A percentile compares a stretch with the other conserved stretches of the same genome.
These are phyloP conservation scores for Marasmarcha lunaedactyla DNA, from an alignment of 2,888 invertebrate species.

Conservation along the genomic window DNA sequence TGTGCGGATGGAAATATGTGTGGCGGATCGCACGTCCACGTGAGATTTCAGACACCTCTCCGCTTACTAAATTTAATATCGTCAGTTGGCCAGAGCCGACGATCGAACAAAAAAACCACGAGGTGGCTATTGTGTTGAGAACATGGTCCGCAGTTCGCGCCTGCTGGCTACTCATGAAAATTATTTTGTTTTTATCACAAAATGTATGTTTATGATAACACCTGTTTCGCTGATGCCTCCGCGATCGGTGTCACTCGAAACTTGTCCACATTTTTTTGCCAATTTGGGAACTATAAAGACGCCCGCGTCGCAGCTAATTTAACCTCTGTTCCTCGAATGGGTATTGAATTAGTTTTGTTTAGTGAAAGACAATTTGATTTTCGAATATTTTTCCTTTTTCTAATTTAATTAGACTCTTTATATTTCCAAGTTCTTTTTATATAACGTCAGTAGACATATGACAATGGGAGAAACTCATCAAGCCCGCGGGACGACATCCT, in stretches of 20 bases:
- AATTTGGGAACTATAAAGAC: conserved; percentile 67
- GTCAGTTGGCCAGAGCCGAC: conserved; percentile 56
- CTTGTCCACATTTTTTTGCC: conserved; percentile 67
- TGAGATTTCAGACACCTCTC: conserved; percentile 71
- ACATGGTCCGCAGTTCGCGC: conserved; percentile 66
- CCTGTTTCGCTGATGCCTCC: conserved; percentile 68
- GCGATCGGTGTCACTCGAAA: conserved; percentile 63
- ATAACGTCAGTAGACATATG: no score
- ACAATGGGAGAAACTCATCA: not conserved
- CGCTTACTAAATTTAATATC: conserved; percentile 71
- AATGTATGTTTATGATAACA: conserved; percentile 72
- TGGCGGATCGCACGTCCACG: conserved; percentile 71
- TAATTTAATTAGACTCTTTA: conserved; percentile 14
- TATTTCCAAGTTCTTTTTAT: no score
- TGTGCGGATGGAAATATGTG: conserved; percentile 70
- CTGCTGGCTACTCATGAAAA: conserved; percentile 67
- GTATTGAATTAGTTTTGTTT: conserved; percentile 44
- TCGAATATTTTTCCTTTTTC: not conserved
- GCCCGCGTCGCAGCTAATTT: conserved; percentile 67
- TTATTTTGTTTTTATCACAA: conserved; percentile 69
- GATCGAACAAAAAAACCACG: conserved; percentile 55
- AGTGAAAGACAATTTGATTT: conserved; percentile 21
- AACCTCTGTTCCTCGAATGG: conserved; percentile 44
- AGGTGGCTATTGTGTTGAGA: conserved; percentile 68
- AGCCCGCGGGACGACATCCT: not conserved